Evolutionary conservation across 2,797 vertebrate species (phyloP).

Genomic region (Ciconia nigra): DNA sequence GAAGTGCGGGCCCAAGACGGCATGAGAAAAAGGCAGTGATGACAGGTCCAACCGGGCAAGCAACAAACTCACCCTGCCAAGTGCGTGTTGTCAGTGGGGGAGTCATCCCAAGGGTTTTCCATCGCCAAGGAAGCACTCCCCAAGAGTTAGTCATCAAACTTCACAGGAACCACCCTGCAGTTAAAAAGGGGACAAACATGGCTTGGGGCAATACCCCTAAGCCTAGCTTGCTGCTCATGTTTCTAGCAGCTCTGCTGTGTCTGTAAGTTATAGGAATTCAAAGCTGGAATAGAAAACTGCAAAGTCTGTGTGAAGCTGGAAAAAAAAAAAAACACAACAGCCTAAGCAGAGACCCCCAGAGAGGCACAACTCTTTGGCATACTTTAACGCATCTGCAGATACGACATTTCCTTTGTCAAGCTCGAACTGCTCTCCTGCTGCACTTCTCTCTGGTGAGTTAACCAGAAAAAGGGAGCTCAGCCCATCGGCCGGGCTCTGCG

Average conservation of each 20-base stretch:
- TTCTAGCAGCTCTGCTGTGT: background rate
- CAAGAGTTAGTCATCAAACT: fast-evolving
- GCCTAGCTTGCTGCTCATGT: background rate
- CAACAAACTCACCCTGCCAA: background rate
- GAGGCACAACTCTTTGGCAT: background rate
- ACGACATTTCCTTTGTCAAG: background rate
- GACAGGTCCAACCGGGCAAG: background rate
- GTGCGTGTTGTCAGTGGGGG: fast-evolving
- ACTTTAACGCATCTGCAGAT: background rate
- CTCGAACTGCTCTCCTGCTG: background rate
- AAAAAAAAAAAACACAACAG: background rate
- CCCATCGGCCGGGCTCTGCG: fast-evolving
- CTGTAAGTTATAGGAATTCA: background rate
- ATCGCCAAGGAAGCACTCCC: background rate
- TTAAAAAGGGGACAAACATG: background rate
- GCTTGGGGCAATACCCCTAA: background rate
- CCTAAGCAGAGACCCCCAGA: background rate
- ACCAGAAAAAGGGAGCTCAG: background rate
- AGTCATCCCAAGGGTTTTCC: background rate
- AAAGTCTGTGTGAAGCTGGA: background rate
- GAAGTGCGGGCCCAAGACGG: fast-evolving
- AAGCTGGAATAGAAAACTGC: background rate
- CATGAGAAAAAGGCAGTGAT: fast-evolving
- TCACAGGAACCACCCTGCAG: background rate
- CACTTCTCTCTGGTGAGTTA: fast-evolving